These are phyloP conservation scores for Iguana delicatissima DNA, from an alignment of 2,797 vertebrate genomes.

Conservation along the genomic window DNA sequence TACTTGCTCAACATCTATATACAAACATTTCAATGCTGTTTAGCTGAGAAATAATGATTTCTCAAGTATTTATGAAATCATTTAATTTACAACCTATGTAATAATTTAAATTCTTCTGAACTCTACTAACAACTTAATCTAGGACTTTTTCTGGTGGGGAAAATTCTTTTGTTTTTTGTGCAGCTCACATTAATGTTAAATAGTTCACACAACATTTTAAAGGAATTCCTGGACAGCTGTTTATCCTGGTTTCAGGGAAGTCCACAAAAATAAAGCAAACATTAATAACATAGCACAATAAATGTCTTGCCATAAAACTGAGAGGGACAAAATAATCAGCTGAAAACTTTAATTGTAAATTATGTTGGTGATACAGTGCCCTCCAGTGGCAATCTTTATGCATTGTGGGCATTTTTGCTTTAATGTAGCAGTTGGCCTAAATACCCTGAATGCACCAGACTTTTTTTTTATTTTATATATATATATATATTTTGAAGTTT, in stretches of 20 bases:
- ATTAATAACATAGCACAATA: background rate
- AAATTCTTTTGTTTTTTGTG: background rate
- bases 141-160: background rate
- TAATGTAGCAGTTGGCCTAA: too few relatives aligned
- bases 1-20: background rate
- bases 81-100: background rate
- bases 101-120: background rate
- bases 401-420: background rate
- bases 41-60: background rate
- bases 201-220: background rate
- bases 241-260: background rate
- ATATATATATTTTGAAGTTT: too few relatives aligned
- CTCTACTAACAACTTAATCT: background rate
- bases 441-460: too few relatives aligned
- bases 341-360: background rate
- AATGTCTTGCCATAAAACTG: background rate
- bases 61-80: background rate
- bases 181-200: background rate
- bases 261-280: background rate
- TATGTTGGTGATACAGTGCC: conserved; percentile 10
- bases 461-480: too few relatives aligned
- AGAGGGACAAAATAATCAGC: background rate
- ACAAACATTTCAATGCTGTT: background rate
- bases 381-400: conserved; percentile 18
- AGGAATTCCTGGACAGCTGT: background rate